Base-by-base conservation (phyloP, 2,797 vertebrate genomes). In the Hemitrygon akajei region DNA sequence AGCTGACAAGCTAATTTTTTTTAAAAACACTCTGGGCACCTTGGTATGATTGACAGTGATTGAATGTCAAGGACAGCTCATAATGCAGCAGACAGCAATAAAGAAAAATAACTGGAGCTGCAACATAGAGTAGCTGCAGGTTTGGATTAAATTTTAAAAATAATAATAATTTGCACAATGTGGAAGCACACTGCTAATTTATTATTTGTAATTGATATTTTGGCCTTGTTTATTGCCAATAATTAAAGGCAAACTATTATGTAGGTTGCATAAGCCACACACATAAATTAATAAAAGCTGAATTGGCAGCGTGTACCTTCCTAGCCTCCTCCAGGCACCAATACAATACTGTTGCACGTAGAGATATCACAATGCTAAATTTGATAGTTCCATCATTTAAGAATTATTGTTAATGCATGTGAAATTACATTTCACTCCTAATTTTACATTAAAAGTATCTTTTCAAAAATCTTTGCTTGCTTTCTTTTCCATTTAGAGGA, bases 1-100 rank as follows among this genome's bases (percentile, higher is more conserved):
- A 75, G 30, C 91, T 92, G 91, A 92, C 91, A 75, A 56, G 40
- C 37, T 92, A 75, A 92, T 92, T 92, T 92, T 69, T 73, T 75
- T 75, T 0, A 7, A 56, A 89, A 89, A 56, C 69, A 75, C 91
- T 71, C 71, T 30, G 40, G 37, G 91, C 91, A 75, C 22, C 11
- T 40, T 40, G 14, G 71, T 34, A 12, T 92, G 91, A 92, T 92
- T 75, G 91, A 92, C 91, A 75, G 91, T 34, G 66, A 91, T 91
- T 47, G 89, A 91, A 91, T 91, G 34, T 91, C 89, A 91, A 47
- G 60, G 60, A 47, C n/a, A 20, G 60, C 7, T 71, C 18, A 34
- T 73, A 22, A 73, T 73, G 63, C 34, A 47, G 20, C 89, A 40
- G 9, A 37, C 18, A 34, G 20, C 22, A 47, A 91, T 73, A 73